phyloP scores from a whole-genome alignment of 1,140 invertebrate genomes.

The Bombus picipes region DNA sequence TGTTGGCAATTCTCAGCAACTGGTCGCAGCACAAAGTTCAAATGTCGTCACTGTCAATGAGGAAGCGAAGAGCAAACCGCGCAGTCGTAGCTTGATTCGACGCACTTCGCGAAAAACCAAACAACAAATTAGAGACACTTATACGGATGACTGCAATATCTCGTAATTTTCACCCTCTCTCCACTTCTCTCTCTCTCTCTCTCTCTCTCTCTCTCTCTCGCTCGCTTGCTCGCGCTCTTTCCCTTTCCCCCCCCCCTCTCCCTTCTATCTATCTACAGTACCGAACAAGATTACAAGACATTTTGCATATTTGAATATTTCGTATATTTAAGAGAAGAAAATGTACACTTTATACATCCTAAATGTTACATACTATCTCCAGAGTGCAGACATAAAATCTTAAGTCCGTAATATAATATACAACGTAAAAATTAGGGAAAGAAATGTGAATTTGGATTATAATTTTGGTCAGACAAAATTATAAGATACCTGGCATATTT shows the following conservation, averaged over 20 bases:
- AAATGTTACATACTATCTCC: no score
- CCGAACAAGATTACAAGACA: no score
- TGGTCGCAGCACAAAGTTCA: slow-evolving; percentile 77
- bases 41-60: slow-evolving; percentile 76
- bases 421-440: no score
- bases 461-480: no score
- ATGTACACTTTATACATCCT: no score
- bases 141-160: slow-evolving; percentile 88
- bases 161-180: slow-evolving; percentile 83
- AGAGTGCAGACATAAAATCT: no score
- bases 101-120: slow-evolving; percentile 90
- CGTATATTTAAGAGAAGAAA: no score
- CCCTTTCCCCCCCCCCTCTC: not conserved
- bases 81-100: slow-evolving; percentile 90
- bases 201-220: not conserved
- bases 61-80: slow-evolving; percentile 84
- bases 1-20: slow-evolving; percentile 75
- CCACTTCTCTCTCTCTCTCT: not conserved
- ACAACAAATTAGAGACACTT: slow-evolving; percentile 89
- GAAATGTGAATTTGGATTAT: no score
- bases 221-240: not conserved
- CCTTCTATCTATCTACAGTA: not conserved
- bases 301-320: no score
- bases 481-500: no score
- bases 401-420: no score